These are phyloP conservation scores for Steinernema hermaphroditum DNA, from an alignment of 2,888 invertebrate genomes.

Conservation along the genomic window DNA sequence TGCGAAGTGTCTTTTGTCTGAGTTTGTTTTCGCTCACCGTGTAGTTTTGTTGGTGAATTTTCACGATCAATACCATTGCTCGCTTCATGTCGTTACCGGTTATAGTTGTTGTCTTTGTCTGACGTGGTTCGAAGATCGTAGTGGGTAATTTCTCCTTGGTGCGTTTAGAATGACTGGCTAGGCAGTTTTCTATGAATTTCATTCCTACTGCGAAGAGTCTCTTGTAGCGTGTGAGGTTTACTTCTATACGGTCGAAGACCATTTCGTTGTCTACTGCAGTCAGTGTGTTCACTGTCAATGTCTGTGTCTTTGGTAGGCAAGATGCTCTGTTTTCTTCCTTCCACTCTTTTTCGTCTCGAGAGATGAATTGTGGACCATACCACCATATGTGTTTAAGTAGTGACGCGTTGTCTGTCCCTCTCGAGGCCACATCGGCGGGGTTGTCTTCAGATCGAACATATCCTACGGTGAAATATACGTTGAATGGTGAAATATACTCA, in stretches of 20 bases:
- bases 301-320: neutral
- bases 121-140: too few species aligned
- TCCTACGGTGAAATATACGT: too few species aligned
- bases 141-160: too few species aligned
- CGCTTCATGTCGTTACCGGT: neutral
- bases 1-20: neutral
- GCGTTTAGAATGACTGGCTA: too few species aligned
- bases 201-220: neutral
- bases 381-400: conserved; percentile 9
- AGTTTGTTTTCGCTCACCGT: neutral
- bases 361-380: conserved; percentile 15
- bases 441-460: too few species aligned
- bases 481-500: too few species aligned
- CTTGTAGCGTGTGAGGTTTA: neutral
- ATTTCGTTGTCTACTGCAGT: neutral
- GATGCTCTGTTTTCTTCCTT: neutral
- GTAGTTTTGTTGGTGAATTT: neutral
- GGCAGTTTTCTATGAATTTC: neutral
- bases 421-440: conserved; percentile 12
- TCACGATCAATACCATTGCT: neutral
- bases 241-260: neutral
- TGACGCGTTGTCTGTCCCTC: neutral
- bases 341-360: neutral
- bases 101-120: neutral
- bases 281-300: neutral